A percentile compares a stretch with the other conserved stretches of the same genome.
Conservation (phyloP, 2,113 vertebrate species). For the Vombatus ursinus region DNA sequence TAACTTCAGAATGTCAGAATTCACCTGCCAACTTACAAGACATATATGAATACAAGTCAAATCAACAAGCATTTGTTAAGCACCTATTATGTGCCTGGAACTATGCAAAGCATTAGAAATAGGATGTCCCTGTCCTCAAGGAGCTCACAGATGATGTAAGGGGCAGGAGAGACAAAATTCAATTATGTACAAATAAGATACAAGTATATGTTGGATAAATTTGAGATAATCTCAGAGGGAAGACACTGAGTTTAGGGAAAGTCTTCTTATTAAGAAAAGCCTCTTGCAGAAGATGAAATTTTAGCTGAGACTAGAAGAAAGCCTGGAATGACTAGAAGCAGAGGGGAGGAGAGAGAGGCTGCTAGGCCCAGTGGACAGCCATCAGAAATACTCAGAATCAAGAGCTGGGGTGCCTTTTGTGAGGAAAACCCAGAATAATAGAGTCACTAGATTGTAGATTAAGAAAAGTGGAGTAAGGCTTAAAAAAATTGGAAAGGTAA, state of each 20-base stretch:
- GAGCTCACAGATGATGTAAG: neutral
- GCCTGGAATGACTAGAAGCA: neutral
- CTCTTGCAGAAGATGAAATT: neutral
- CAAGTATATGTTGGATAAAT: neutral
- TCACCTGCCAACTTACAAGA: neutral
- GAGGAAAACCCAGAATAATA: neutral
- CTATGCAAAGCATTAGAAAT: neutral
- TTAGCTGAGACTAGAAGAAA: neutral
- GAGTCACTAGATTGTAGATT: neutral
- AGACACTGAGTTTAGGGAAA: neutral
- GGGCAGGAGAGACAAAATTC: neutral
- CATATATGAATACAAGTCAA: neutral
- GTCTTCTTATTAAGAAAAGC: neutral
- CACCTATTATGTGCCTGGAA: too few species aligned
- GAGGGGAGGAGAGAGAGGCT: too few species aligned
- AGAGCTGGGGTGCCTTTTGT: neutral
- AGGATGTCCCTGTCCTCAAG: neutral
- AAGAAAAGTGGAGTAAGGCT: neutral
- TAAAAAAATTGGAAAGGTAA: neutral
- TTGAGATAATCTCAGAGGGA: neutral
- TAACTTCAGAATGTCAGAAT: neutral
- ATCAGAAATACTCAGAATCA: neutral
- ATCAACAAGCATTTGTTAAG: neutral
- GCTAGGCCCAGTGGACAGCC: neutral
- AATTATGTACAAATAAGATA: neutral